Base-by-base conservation (phyloP, 2,888 invertebrate species). In the Pachycephus smyrnensis region DNA sequence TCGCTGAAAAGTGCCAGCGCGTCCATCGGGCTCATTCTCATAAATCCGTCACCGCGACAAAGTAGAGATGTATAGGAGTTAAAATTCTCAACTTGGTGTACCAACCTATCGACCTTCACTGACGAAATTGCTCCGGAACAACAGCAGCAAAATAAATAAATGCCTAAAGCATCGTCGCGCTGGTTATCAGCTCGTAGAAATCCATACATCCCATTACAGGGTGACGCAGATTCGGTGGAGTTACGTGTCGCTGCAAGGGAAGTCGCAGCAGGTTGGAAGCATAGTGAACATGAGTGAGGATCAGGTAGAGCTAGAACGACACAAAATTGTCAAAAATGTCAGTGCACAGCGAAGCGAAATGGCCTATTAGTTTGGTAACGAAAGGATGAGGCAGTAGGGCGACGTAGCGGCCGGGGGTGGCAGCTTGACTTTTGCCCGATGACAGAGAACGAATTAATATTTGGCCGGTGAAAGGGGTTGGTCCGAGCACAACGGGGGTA, bases 401-500 rank as follows among this genome's bases (percentile, higher is more conserved):
- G 80, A 73, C 40, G 37, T 73, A 76, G 68, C 68, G 55, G 75
- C 73, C 77, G 74, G n/a, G 32, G 74, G 74, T 35, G 74, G 37
- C 71, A 71, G 71, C 32, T 73, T 35, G 74, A 36, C 74, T 73
- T 73, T 73, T 36, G 74, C 37, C 23, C 74, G 74, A 73, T 73
- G 74, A 73, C 74, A 36, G 33, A 35, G 77, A 77, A 81, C 80
- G 81, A 86, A 86, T 84, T 84, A 85, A 86, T 86, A 81, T 86
- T 80, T 77, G 76, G 71, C 32, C 71, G 71, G 31, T 32, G 71
- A 32, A 32, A 11, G 31, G 31, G 31, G 71, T 15, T 12, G 71
- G 30, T 32, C 31, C 31, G 71, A 32, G 71, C 12, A 32, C n/a
- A 32, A 71, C 31, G 31, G 71, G 36, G 75, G 37, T 15, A 55